Conservation (phyloP, 2,113 vertebrate species). For the Syngnathoides biaculeatus region DNA sequence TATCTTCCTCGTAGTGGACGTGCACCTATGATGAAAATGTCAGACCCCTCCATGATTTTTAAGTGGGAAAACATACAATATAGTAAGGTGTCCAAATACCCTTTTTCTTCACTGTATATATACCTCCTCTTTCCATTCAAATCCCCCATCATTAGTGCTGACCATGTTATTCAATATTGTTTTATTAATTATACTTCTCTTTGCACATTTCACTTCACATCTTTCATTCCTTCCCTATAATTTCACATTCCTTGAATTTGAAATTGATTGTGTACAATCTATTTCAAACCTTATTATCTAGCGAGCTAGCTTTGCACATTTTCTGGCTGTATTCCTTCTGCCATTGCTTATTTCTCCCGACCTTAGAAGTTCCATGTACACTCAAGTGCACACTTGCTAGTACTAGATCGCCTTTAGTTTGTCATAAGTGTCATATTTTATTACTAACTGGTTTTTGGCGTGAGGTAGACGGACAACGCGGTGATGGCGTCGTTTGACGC, state of each 20-base stretch:
- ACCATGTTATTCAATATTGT: too few relatives aligned
- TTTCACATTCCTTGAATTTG: neutral
- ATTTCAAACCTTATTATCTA: neutral
- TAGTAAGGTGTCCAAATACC: too few relatives aligned
- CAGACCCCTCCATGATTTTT: too few relatives aligned
- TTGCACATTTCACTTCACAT: too few relatives aligned
- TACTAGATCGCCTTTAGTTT: neutral
- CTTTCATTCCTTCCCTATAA: too few relatives aligned
- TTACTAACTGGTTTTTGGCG: conserved; percentile 84
- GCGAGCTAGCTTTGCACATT: neutral
- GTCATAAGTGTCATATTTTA: neutral
- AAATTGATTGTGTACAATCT: neutral
- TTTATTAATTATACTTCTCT: too few relatives aligned
- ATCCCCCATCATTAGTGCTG: too few relatives aligned
- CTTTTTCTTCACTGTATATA: too few relatives aligned
- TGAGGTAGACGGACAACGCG: conserved; percentile 89
- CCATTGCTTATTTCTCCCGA: neutral
- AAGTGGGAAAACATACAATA: too few relatives aligned
- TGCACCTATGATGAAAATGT: too few relatives aligned
- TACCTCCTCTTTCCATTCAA: too few relatives aligned
- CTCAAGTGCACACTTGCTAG: neutral
- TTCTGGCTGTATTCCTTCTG: neutral
- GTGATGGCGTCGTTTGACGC: conserved; percentile 86
- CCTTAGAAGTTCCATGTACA: neutral
- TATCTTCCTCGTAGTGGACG: too few relatives aligned